phyloP scores from a whole-genome alignment of 2,113 vertebrate genomes.

The Pseudopodoces humilis region DNA sequence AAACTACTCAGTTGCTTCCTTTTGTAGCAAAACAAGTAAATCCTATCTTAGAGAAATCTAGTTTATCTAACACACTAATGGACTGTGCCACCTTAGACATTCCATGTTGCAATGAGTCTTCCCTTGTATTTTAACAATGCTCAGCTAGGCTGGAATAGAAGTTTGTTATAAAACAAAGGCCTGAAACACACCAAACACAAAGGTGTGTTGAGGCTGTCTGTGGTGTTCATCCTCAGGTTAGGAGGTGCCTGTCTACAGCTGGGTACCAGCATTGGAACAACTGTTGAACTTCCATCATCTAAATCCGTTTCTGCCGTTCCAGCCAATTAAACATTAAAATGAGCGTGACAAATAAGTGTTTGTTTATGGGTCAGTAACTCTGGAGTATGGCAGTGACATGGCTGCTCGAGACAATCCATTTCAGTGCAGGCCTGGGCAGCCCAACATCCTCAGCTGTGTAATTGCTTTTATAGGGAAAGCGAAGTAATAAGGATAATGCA shows the following conservation, averaged over 20 bases:
- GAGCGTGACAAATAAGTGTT: slow-evolving; percentile 31
- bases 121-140: background rate
- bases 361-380: slow-evolving; percentile 28
- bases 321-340: slow-evolving; percentile 44
- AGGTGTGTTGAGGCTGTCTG: background rate
- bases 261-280: background rate
- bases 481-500: slow-evolving; percentile 35
- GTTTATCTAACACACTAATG: background rate
- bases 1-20: background rate
- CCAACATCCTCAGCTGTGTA: background rate
- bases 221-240: fast-evolving
- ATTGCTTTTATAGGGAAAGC: slow-evolving; percentile 28
- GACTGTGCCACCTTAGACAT: background rate
- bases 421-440: background rate
- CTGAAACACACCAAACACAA: no score
- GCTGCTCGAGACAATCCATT: background rate
- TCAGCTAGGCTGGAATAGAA: background rate
- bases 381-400: background rate
- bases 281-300: background rate
- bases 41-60: background rate
- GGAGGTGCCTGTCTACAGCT: background rate
- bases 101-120: background rate
- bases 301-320: background rate
- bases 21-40: background rate
- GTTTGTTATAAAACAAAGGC: background rate